Base-by-base conservation (phyloP, 2,888 invertebrate species). In the Thymelicus sylvestris region DNA sequence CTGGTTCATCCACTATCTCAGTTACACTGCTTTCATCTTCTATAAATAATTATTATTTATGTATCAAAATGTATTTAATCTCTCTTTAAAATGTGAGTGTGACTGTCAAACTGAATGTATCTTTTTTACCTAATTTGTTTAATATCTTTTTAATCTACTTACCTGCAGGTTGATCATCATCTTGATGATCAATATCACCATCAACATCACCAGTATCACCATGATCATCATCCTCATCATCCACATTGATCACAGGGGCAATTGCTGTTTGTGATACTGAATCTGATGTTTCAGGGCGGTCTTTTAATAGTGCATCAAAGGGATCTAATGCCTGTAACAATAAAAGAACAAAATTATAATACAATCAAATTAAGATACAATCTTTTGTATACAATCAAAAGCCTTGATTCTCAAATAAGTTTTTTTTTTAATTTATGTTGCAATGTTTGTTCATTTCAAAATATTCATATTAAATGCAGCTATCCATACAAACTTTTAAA, bases 1-100 rank as follows among this genome's bases (percentile, higher is more conserved):
- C 96, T 24, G 95, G 94, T 77, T 94, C 94, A 31, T 95, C 95
- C 0, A 86, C 88, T n/a, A 91, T 82, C 73, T 92, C 94, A 73
- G 80, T 61, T 38, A 81, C 80, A 41, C 79, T 79, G 52, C 78
- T 78, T 8, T 85, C 85, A 57, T 86, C 86, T 24, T 80, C 66
- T 66, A 44, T n/a, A 41, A 15, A 66, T 0, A 57, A 62, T 7
- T 10, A 44, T 7, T 8, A 64, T 62, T 24, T 39, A 19, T 62
- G 24, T 62, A 19, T 12, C 44, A 44, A 10, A 44, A 44, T 44
- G 10, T 4, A 31, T 31, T 31, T 5, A 31, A 31, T 19, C 19
- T 19, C 19, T 19, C 19, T 19, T 19, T 19, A 19, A 19, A 19
- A 19, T 19, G 19, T 19, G 19, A 19, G 19, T 19, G 19, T 19